These are phyloP conservation scores for Eilema caniola DNA, from an alignment of 2,888 invertebrate genomes.

Conservation along the genomic window DNA sequence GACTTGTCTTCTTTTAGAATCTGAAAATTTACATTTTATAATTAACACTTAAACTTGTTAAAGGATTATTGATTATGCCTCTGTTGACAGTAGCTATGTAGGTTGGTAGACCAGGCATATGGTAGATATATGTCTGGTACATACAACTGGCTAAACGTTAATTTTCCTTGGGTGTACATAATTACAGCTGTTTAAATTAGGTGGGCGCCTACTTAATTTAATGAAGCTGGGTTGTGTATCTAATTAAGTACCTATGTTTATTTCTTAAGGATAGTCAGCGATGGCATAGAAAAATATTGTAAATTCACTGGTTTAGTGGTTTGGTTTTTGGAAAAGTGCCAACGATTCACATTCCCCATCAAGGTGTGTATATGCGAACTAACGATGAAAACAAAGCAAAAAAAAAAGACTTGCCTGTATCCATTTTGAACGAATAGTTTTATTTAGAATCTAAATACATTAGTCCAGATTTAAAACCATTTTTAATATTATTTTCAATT, in stretches of 20 bases:
- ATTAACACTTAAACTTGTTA: neutral
- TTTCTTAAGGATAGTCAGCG: no score
- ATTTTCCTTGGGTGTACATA: no score
- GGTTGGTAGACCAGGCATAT: no score
- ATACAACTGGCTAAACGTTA: no score
- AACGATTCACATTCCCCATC: neutral
- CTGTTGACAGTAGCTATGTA: no score
- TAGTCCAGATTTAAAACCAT: neutral
- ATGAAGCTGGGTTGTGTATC: no score
- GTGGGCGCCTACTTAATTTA: no score
- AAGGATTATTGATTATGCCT: no score
- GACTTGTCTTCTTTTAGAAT: conserved; percentile 62
- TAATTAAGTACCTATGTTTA: no score
- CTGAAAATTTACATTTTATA: conserved; percentile 39
- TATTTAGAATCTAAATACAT: neutral
- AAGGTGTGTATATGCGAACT: conserved; percentile 33
- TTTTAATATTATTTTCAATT: neutral
- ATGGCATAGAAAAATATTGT: no score
- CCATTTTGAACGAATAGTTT: conserved; percentile 35
- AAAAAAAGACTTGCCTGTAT: conserved; percentile 43
- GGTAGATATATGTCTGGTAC: no score
- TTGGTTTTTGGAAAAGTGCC: neutral
- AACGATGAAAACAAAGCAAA: conserved; percentile 42
- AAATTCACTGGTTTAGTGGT: neutral
- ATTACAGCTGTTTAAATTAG: no score